Evolutionary conservation across 2,888 invertebrate genomes (phyloP), one percentile per base, ranked within the genome.

Genomic region (Dynastes hyllus): DNA sequence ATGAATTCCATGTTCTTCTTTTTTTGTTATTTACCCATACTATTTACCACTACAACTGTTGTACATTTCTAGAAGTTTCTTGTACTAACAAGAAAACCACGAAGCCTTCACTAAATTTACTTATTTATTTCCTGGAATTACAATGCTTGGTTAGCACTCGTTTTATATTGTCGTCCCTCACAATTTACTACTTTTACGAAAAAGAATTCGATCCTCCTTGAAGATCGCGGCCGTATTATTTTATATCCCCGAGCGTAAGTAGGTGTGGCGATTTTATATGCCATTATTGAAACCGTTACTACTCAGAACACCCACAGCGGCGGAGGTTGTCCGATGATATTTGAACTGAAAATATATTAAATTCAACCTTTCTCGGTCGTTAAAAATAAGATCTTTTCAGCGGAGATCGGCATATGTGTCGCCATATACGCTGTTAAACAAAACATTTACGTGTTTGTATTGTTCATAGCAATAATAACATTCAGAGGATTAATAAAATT

Each of bases 251-350:
- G 32, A 70, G 53, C 70, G 53, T n/a, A 53, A 53, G 53, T 70
- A 70, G 70, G 70, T 70, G 70, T 53, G 70, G 70, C 32, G 53
- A 70, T 53, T 70, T 70, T 70, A 70, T 70, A 70, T 70, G 51
- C 70, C 53, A 53, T 70, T 70, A 70, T 70, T 70, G 70, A 70
- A 70, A 70, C 70, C 53, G 70, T 70, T 70, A 53, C 53, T 8
- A 53, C 32, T 70, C 51, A 5, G 51, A 22, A 70, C 53, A 70
- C 70, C 70, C 70, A 70, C 70, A 55, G 55, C 55, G 53, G 29
- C 53, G 32, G 27, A 16, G 45, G 6, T 45, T 22, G 45, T 45
- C 8, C 11, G 29, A 40, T 37, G 37, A 50, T 67, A 67, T 67
- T 67, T 50, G 67, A 67, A 50, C 45, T 50, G 67, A 22, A 67